Conservation (phyloP, 2,797 vertebrate genomes). For the Acrossocheilus wenchowensis region DNA sequence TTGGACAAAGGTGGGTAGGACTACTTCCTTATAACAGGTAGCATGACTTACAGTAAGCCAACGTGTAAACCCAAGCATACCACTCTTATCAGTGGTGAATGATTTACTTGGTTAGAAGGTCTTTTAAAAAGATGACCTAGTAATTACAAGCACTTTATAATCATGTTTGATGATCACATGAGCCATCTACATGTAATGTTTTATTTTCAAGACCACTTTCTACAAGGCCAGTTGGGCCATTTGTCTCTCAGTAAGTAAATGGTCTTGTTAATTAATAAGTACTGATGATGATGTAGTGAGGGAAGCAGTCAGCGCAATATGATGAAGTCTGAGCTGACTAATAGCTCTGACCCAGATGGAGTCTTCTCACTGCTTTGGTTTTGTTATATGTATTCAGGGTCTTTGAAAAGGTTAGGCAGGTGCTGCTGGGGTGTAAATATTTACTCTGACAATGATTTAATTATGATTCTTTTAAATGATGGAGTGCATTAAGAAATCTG, state of each 20-base stretch:
- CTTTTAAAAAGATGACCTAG: background rate
- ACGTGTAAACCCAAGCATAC: constrained; percentile 69
- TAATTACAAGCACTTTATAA: constrained; percentile 6
- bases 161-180: background rate
- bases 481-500: background rate
- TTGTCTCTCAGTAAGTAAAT: constrained; percentile 9
- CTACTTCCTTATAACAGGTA: constrained; percentile 28
- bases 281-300: constrained; percentile 34
- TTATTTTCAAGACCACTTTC: background rate
- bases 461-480: background rate
- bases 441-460: background rate
- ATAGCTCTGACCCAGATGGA: constrained; percentile 27
- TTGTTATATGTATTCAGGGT: constrained; percentile 30
- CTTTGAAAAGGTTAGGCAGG: constrained; percentile 3
- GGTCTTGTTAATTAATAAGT: constrained; percentile 34
- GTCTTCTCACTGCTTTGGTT: constrained; percentile 16
- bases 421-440: background rate
- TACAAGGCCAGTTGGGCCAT: background rate
- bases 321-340: constrained; percentile 28
- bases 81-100: constrained; percentile 76
- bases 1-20: background rate
- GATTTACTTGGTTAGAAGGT: constrained; percentile 63
- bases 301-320: constrained; percentile 49
- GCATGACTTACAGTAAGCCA: constrained; percentile 34
- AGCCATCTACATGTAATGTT: background rate